A percentile compares a stretch with the other conserved stretches of the same genome.
phyloP scores from a whole-genome alignment of 2,888 invertebrate species.

The Timandra comae region DNA sequence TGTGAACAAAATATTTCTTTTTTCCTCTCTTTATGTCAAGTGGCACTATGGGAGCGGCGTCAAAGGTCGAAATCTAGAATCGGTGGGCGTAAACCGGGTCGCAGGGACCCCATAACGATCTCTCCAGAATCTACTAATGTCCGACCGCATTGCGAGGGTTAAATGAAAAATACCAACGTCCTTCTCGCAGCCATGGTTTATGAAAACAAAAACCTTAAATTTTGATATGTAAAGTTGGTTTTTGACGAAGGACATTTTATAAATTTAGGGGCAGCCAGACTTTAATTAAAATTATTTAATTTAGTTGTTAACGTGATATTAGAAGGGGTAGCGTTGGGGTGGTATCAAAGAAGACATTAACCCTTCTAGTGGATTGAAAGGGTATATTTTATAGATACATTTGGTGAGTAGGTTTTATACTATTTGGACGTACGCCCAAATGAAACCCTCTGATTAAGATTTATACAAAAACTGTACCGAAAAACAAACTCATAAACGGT shows the following conservation, averaged over 20 bases:
- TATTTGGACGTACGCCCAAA: conserved; percentile 2
- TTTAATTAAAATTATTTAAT: conserved; percentile 24
- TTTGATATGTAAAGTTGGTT: conserved; percentile 23
- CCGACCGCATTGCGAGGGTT: conserved; percentile 19
- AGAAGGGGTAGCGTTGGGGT: conserved; percentile 7
- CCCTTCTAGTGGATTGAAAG: conserved; percentile 3
- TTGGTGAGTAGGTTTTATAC: not conserved
- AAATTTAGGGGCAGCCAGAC: conserved; percentile 14
- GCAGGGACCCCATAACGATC: conserved; percentile 18
- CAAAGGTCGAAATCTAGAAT: conserved; percentile 15
- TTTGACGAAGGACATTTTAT: conserved; percentile 18
- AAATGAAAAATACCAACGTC: conserved; percentile 27
- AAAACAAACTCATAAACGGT: no score
- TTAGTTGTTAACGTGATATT: conserved; percentile 7
- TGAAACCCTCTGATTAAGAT: no score
- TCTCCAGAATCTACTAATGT: conserved; percentile 24
- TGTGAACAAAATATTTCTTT: no score
- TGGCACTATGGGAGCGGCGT: conserved; percentile 17
- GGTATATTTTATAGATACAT: conserved; percentile 5
- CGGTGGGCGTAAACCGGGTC: conserved; percentile 19
- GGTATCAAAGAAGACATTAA: conserved; percentile 6
- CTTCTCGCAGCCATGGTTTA: conserved; percentile 20
- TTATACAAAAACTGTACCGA: no score
- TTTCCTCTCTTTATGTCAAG: conserved; percentile 15
- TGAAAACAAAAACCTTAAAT: conserved; percentile 24